Evolutionary conservation across 2,888 invertebrate species (phyloP).

Genomic region (Cheilosia pagana): DNA sequence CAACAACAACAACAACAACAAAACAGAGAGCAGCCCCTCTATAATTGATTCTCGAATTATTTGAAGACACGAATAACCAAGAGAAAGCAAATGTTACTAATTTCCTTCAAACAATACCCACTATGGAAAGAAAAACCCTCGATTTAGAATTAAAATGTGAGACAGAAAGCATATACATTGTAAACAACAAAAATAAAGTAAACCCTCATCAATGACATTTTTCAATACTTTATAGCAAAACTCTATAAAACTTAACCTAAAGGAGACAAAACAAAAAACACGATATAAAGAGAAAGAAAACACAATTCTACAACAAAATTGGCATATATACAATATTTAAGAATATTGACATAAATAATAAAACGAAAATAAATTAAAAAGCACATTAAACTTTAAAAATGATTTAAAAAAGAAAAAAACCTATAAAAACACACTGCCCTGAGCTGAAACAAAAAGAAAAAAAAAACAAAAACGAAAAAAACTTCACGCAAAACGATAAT

Average conservation of each 20-base stretch:
- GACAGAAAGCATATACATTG: conserved; percentile 66
- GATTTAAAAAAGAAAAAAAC: conserved; percentile 9
- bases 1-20: neutral
- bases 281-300: conserved; percentile 18
- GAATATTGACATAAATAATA: conserved; percentile 16
- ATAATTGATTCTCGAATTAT: conserved; percentile 50
- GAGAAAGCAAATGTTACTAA: conserved; percentile 27
- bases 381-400: conserved; percentile 31
- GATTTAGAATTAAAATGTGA: conserved; percentile 56
- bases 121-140: conserved; percentile 68
- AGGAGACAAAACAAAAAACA: conserved; percentile 8
- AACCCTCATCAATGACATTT: conserved; percentile 47
- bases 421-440: conserved; percentile 63
- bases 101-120: conserved; percentile 52
- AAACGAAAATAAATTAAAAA: conserved; percentile 11
- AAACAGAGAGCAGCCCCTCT: conserved; percentile 62
- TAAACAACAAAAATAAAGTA: conserved; percentile 41
- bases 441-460: conserved; percentile 39
- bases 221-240: neutral
- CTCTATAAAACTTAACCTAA: neutral
- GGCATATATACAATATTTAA: conserved; percentile 37
- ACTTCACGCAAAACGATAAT: conserved; percentile 41
- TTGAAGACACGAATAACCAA: conserved; percentile 34
- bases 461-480: conserved; percentile 40
- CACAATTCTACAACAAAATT: conserved; percentile 38